These are phyloP conservation scores for Mamestra configurata DNA, from an alignment of 1,140 invertebrate species.

Conservation along the genomic window DNA sequence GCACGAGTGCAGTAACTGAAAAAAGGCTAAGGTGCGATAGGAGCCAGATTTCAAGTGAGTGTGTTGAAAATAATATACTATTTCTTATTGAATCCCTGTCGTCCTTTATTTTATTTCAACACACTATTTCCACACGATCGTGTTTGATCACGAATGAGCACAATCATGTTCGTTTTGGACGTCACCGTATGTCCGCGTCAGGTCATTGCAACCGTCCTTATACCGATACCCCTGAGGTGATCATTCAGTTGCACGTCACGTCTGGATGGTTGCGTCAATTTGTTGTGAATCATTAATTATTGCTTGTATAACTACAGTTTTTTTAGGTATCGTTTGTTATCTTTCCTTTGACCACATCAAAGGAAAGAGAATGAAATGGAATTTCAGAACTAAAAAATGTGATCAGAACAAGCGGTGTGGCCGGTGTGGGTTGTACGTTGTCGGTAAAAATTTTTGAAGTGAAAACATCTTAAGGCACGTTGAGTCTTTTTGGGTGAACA, in stretches of 20 bases:
- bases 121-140: neutral
- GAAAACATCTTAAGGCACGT: too few species aligned
- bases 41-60: too few species aligned
- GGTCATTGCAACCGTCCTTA: constrained; percentile 4
- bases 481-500: too few species aligned
- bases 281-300: neutral
- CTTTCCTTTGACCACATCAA: too few species aligned
- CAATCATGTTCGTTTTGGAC: neutral
- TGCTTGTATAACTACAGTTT: neutral
- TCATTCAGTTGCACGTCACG: constrained; percentile 7
- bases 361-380: too few species aligned
- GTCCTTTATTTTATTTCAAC: neutral
- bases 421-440: too few species aligned
- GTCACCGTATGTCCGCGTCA: neutral
- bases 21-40: too few species aligned
- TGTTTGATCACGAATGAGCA: neutral
- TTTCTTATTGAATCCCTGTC: neutral
- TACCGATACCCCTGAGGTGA: neutral
- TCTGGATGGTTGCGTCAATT: neutral
- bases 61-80: too few species aligned
- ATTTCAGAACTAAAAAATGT: too few species aligned
- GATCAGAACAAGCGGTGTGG: too few species aligned
- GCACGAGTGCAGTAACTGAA: too few species aligned
- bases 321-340: neutral
- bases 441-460: too few species aligned